phyloP scores from a whole-genome alignment of 2,113 vertebrate species.

The Typhlomys cinereus region DNA sequence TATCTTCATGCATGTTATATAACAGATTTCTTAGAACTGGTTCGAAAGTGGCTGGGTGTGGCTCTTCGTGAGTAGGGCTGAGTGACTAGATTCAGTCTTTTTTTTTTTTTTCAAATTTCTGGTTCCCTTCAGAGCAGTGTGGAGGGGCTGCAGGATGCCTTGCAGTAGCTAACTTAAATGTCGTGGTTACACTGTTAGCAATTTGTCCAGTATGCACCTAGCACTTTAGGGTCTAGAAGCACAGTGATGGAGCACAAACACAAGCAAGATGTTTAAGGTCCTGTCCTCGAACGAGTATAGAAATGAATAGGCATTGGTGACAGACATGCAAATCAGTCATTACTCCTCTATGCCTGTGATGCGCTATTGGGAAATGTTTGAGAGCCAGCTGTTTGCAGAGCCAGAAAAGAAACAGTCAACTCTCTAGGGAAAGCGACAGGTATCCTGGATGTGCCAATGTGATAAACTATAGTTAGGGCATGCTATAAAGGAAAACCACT shows the following conservation, averaged over 20 bases:
- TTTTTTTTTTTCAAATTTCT: neutral
- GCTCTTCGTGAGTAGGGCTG: neutral
- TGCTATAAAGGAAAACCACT: neutral
- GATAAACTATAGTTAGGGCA: neutral
- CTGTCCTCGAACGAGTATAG: neutral
- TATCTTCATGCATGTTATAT: neutral
- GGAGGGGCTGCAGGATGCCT: neutral
- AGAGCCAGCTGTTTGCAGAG: neutral
- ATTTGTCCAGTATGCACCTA: neutral
- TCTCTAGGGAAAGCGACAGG: neutral
- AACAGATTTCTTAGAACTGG: neutral
- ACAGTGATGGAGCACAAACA: neutral
- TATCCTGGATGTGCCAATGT: neutral
- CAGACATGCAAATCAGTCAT: neutral
- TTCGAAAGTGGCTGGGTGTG: constrained; percentile 50
- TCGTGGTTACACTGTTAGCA: neutral
- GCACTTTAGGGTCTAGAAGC: neutral
- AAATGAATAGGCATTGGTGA: neutral
- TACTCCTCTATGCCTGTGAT: neutral
- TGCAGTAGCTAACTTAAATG: constrained; percentile 12
- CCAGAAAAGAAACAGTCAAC: neutral
- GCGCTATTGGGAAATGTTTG: neutral
- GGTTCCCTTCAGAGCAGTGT: neutral
- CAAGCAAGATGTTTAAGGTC: neutral
- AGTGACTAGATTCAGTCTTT: neutral